Conservation (phyloP, 1,140 invertebrate genomes). For the Sminthurides bifidus region DNA sequence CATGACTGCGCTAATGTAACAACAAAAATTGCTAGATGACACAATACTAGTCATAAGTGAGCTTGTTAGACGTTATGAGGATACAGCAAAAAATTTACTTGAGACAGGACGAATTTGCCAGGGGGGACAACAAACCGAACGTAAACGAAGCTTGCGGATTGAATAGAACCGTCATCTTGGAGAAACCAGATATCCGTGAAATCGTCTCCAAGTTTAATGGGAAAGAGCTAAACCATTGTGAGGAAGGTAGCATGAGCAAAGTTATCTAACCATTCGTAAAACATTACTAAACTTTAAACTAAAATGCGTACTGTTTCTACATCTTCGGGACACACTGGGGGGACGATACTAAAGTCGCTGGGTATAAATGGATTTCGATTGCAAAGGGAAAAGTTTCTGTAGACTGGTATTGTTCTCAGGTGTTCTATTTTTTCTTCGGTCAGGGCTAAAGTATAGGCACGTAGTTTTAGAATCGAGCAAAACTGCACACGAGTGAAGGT, state of each 20-base stretch:
- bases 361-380: not conserved
- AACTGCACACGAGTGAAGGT: too few relatives aligned
- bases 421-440: not conserved
- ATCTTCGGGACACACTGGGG: not conserved
- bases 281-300: not conserved
- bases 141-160: not conserved
- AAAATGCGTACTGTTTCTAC: not conserved
- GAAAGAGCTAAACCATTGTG: not conserved
- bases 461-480: not conserved
- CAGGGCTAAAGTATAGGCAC: not conserved
- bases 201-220: not conserved
- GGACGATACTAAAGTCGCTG: conserved; percentile 1
- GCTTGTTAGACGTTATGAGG: not conserved
- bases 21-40: too few relatives aligned
- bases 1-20: not conserved
- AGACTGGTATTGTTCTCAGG: not conserved
- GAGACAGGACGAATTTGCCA: not conserved
- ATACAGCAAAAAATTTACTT: not conserved
- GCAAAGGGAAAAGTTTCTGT: not conserved
- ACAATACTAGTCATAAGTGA: too few relatives aligned
- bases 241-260: not conserved
- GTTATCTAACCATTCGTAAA: not conserved
- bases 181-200: not conserved
- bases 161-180: conserved; percentile 1
- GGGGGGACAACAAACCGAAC: not conserved